Conservation (phyloP, 2,888 invertebrate species). For the Melipona beecheii region DNA sequence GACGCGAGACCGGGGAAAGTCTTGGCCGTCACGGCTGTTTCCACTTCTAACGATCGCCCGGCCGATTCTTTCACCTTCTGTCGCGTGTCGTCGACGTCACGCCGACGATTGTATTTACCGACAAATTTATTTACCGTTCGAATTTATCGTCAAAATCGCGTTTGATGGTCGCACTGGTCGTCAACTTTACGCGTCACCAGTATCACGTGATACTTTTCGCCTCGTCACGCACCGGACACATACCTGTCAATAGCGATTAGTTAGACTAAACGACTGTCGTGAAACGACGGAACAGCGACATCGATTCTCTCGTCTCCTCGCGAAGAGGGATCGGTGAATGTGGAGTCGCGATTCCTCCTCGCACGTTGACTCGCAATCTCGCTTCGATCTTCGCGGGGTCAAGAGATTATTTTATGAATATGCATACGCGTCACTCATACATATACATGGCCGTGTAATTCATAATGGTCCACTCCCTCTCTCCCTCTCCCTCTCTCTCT, state of each 20-base stretch:
- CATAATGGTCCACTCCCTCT: conserved; percentile 71
- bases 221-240: not conserved
- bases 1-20: conserved; percentile 55
- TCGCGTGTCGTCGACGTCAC: not conserved
- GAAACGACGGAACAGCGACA: too few relatives aligned
- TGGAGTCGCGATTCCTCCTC: conserved; percentile 40
- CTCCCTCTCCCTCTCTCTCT: conserved; percentile 22
- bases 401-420: conserved; percentile 74
- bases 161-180: not conserved
- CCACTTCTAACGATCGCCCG: not conserved
- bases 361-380: conserved; percentile 61
- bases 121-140: too few relatives aligned
- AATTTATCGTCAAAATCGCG: conserved; percentile 7
- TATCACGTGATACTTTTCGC: not conserved
- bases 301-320: too few relatives aligned
- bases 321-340: not conserved
- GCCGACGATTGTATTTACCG: not conserved
- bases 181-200: not conserved
- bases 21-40: conserved; percentile 36
- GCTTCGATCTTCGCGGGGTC: conserved; percentile 71
- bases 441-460: conserved; percentile 72
- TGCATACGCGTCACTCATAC: conserved; percentile 70
- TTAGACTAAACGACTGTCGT: too few relatives aligned
- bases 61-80: conserved; percentile 26
- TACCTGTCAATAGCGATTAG: not conserved